Percentiles rank a stretch among this genome's conserved stretches.
These are phyloP conservation scores for Rhea americana DNA, from an alignment of 2,113 vertebrate genomes.

Conservation along the genomic window DNA sequence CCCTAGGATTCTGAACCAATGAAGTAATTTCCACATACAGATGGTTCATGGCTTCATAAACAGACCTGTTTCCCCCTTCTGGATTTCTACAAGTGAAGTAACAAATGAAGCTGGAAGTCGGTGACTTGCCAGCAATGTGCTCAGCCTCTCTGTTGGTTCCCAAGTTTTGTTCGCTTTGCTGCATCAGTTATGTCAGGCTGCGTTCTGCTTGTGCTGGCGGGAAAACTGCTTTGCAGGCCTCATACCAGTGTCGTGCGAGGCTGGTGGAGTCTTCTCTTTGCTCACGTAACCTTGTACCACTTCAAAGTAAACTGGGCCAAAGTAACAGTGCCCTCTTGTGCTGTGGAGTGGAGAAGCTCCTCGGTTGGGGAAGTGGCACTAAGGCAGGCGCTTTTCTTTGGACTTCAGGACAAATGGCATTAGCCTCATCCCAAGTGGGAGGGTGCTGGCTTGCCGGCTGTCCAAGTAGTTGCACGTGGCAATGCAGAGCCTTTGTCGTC, in stretches of 20 bases:
- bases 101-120: background rate
- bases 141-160: background rate
- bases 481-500: background rate
- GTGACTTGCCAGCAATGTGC: background rate
- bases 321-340: background rate
- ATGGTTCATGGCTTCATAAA: background rate
- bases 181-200: background rate
- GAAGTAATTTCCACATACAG: slow-evolving; percentile 58
- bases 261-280: background rate
- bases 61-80: background rate
- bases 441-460: background rate
- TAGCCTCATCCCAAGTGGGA: background rate
- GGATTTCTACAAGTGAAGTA: slow-evolving; percentile 23
- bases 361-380: background rate
- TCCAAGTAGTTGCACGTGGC: rapidly evolving
- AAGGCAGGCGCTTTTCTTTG: background rate
- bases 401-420: background rate
- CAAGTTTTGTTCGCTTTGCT: background rate
- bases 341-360: background rate
- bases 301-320: rapidly evolving
- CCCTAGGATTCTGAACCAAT: background rate
- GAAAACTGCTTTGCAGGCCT: background rate
- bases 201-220: background rate
- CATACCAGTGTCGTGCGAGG: background rate
- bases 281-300: rapidly evolving